Percentiles rank a stretch among this genome's conserved stretches.
phyloP scores from a whole-genome alignment of 37 sponge, comb jelly and placozoan species.

The Eunapius fragilis region DNA sequence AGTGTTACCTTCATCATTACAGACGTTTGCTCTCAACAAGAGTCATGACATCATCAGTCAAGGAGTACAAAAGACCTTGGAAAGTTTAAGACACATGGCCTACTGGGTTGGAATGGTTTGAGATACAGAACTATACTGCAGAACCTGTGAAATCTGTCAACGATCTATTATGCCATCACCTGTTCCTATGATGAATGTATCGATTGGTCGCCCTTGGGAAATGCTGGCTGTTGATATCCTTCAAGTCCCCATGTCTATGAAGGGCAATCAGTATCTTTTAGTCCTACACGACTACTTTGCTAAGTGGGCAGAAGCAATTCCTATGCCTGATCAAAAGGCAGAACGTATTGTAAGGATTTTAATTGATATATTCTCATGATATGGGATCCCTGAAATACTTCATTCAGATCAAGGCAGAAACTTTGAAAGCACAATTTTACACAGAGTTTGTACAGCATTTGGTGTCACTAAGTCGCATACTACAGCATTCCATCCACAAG shows the following conservation, averaged over 20 bases:
- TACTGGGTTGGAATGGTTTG: constrained; percentile 64
- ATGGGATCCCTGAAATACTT: constrained; percentile 33
- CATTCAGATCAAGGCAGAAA: constrained; percentile 70
- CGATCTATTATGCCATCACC: constrained; percentile 12
- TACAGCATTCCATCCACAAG: constrained; percentile 60
- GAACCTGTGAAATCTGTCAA: constrained; percentile 41
- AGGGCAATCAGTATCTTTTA: constrained; percentile 52
- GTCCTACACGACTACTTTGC: constrained; percentile 68
- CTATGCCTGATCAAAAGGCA: constrained; percentile 60
- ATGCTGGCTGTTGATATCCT: constrained; percentile 56
- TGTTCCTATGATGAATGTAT: constrained; percentile 17
- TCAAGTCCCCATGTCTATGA: constrained; percentile 49
- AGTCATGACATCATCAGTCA: constrained; percentile 33
- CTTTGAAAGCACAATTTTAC: constrained; percentile 54
- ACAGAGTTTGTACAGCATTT: constrained; percentile 22
- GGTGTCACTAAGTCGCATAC: constrained; percentile 49
- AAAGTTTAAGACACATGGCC: constrained; percentile 20
- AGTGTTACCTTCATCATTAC: constrained; percentile 21
- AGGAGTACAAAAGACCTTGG: constrained; percentile 61
- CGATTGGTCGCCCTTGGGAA: constrained; percentile 41
- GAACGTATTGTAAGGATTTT: constrained; percentile 12
- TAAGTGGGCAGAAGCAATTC: constrained; percentile 62
- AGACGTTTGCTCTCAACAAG: background rate
- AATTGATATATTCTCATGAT: constrained; percentile 18
- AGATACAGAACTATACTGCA: constrained; percentile 49